A percentile compares a stretch with the other conserved stretches of the same genome.
Evolutionary conservation across 1,140 invertebrate species (phyloP).

Genomic region (Bombus polaris): DNA sequence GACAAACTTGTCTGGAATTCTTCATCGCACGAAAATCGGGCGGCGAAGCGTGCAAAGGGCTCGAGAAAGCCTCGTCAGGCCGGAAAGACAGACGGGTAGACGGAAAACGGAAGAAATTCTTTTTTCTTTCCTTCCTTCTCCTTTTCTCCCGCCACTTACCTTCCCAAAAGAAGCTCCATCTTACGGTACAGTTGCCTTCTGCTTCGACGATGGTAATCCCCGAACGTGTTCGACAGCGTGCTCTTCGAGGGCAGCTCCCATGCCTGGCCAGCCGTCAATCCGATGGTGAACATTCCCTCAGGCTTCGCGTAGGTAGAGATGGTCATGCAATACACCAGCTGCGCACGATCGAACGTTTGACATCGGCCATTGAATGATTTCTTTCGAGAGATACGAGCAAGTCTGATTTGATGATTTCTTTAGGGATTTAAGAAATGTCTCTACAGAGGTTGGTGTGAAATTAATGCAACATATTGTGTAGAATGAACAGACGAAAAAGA

Average conservation of each 20-base stretch:
- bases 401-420: neutral
- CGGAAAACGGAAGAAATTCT: neutral
- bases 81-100: neutral
- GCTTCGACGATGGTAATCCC: conserved; percentile 81
- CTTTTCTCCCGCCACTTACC: conserved; percentile 73
- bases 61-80: neutral
- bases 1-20: neutral
- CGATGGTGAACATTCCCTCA: conserved; percentile 85
- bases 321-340: conserved; percentile 87
- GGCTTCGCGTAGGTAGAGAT: conserved; percentile 83
- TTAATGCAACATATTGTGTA: no score
- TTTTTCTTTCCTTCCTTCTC: neutral
- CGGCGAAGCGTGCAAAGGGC: neutral
- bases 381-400: neutral
- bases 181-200: conserved; percentile 81
- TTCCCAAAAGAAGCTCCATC: conserved; percentile 78
- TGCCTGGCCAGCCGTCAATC: conserved; percentile 88
- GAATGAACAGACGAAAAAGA: no score
- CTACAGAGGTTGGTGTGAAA: no score
- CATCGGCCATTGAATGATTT: neutral
- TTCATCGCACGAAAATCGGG: neutral
- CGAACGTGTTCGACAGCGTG: conserved; percentile 72
- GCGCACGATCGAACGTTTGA: conserved; percentile 35
- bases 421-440: neutral
- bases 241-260: conserved; percentile 87